phyloP scores from a whole-genome alignment of 2,797 vertebrate species.

The Tolypeutes matacus region DNA sequence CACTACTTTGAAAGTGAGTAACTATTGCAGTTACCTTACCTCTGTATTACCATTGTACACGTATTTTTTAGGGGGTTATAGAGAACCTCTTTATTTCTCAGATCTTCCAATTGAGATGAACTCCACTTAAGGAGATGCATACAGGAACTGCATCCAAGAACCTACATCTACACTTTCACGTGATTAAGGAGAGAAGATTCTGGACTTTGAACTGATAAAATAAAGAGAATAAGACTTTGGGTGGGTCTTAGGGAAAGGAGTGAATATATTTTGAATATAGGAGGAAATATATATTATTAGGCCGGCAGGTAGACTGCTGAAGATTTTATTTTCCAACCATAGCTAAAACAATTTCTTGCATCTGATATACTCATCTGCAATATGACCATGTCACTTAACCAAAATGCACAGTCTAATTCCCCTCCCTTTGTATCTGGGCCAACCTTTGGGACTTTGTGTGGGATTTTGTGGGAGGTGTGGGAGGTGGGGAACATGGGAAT shows the following conservation, averaged over 20 bases:
- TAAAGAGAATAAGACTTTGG: not conserved
- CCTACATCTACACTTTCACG: not conserved
- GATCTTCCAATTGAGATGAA: not conserved
- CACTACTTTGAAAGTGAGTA: not conserved
- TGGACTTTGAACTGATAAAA: not conserved
- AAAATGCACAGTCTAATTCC: not conserved
- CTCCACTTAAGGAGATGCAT: not conserved
- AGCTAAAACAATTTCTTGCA: not conserved
- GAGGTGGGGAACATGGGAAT: no score
- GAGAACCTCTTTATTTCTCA: not conserved
- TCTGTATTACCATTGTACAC: not conserved
- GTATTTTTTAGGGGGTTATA: not conserved
- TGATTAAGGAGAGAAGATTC: no score
- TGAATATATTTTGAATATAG: not conserved
- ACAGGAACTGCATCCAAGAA: not conserved
- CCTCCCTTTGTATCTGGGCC: no score
- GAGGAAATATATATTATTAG: not conserved
- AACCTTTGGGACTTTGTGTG: no score
- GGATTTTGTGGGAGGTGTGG: no score
- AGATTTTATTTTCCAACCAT: not conserved
- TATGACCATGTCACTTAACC: not conserved
- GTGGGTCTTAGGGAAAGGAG: not conserved
- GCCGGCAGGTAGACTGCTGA: not conserved
- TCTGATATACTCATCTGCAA: not conserved
- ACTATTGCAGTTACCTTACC: no score